phyloP scores from a whole-genome alignment of 2,797 vertebrate genomes.

The Onychomys torridus region DNA sequence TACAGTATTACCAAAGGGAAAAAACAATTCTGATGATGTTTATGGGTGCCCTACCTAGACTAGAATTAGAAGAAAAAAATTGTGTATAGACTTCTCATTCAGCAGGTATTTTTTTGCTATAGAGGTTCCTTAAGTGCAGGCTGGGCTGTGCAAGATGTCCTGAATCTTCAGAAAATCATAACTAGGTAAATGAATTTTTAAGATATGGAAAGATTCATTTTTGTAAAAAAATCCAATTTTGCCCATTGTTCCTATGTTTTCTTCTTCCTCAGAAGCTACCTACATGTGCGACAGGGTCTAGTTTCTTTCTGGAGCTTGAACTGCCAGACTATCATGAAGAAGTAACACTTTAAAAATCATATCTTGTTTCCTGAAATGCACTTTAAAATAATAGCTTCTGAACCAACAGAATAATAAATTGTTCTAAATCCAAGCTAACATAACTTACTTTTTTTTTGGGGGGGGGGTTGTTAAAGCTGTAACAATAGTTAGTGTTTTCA shows the following conservation, averaged over 20 bases:
- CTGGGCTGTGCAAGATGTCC: background rate
- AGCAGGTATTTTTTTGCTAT: constrained; percentile 10
- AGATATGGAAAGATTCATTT: background rate
- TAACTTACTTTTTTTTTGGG: constrained; percentile 63
- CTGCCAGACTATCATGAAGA: background rate
- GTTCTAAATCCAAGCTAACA: constrained; percentile 32
- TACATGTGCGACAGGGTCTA: background rate
- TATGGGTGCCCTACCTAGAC: background rate
- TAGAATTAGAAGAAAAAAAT: constrained; percentile 56
- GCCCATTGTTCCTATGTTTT: background rate
- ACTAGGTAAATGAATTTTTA: constrained; percentile 23
- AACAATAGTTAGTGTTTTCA: constrained; percentile 70
- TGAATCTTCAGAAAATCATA: constrained; percentile 36
- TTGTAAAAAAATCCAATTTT: constrained; percentile 40
- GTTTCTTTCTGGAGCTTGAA: background rate
- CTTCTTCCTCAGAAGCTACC: background rate
- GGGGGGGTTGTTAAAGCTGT: constrained; percentile 30
- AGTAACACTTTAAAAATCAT: constrained; percentile 24
- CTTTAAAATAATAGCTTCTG: constrained; percentile 40
- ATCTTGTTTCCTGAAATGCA: constrained; percentile 1
- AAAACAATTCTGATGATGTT: background rate
- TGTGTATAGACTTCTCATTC: background rate
- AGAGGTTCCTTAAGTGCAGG: constrained; percentile 31
- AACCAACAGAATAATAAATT: constrained; percentile 70
- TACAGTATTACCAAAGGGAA: background rate